Percentiles rank a stretch among this genome's conserved stretches.
Conservation (phyloP, 2,797 vertebrate species). For the Pangasius krempfi region DNA sequence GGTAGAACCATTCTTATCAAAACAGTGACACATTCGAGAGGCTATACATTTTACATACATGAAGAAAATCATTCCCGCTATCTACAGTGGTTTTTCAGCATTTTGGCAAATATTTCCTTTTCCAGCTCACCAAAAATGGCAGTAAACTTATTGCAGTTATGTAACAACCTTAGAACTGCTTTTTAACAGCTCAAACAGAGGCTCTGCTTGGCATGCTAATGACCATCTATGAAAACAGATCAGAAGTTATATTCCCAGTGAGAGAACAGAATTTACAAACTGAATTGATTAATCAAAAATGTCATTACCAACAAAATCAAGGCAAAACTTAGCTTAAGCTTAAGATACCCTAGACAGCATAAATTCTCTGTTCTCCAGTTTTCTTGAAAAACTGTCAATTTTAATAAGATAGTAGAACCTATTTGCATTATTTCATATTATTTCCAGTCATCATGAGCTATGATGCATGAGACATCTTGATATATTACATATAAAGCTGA, state of each 20-base stretch:
- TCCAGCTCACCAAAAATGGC: neutral
- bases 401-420: neutral
- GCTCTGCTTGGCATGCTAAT: neutral
- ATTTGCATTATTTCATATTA: neutral
- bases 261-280: neutral
- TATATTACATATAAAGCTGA: constrained; percentile 8
- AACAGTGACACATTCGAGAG: neutral
- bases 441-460: neutral
- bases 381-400: neutral
- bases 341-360: neutral
- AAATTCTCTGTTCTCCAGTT: neutral
- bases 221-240: neutral
- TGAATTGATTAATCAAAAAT: neutral
- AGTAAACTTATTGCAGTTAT: neutral
- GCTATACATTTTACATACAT: neutral
- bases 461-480: neutral
- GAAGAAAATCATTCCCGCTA: neutral
- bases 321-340: neutral
- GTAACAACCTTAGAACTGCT: neutral
- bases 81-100: too few species aligned
- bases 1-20: too few species aligned
- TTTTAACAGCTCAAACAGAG: neutral
- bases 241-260: neutral
- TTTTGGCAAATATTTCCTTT: neutral
- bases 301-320: neutral